Evolutionary conservation across 2,797 vertebrate species (phyloP).

Genomic region (Danio jaintianensis): DNA sequence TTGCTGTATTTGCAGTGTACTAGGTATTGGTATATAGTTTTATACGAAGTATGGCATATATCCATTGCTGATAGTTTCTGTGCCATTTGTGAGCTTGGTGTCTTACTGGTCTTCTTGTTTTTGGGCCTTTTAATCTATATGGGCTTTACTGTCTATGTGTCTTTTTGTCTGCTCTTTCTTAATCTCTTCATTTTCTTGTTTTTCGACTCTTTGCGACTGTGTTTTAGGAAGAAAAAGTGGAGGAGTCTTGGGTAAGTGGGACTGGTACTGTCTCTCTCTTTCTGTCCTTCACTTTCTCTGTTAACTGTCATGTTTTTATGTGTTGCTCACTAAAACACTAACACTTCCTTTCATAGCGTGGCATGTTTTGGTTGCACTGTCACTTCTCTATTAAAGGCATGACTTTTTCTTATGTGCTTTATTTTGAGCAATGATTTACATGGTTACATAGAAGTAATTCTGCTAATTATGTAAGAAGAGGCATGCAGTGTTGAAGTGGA

Average conservation of each 20-base stretch:
- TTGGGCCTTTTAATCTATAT: constrained; percentile 72
- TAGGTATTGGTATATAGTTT: not conserved
- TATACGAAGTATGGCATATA: not conserved
- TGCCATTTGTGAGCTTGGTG: constrained; percentile 59
- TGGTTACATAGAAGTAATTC: constrained; percentile 23
- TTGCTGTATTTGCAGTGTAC: not conserved
- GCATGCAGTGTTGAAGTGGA: not conserved
- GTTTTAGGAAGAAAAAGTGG: constrained; percentile 94
- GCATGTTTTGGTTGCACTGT: not conserved
- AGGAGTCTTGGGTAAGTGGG: constrained; percentile 90
- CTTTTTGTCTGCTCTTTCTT: constrained; percentile 76
- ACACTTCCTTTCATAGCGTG: not conserved
- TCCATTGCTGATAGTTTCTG: constrained; percentile 26
- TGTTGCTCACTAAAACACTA: not conserved
- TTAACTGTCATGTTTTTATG: constrained; percentile 13
- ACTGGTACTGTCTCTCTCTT: constrained; percentile 62
- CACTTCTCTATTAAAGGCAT: not conserved
- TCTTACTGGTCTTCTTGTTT: constrained; percentile 77
- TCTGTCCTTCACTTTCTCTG: constrained; percentile 28
- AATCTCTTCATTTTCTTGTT: constrained; percentile 49
- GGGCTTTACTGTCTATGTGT: constrained; percentile 85
- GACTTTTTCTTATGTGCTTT: not conserved
- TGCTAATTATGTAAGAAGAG: not conserved
- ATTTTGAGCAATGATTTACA: not conserved
- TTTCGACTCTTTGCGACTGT: constrained; percentile 76